Conservation (phyloP, 2,888 invertebrate species). For the Lepidochrysops patricia region DNA sequence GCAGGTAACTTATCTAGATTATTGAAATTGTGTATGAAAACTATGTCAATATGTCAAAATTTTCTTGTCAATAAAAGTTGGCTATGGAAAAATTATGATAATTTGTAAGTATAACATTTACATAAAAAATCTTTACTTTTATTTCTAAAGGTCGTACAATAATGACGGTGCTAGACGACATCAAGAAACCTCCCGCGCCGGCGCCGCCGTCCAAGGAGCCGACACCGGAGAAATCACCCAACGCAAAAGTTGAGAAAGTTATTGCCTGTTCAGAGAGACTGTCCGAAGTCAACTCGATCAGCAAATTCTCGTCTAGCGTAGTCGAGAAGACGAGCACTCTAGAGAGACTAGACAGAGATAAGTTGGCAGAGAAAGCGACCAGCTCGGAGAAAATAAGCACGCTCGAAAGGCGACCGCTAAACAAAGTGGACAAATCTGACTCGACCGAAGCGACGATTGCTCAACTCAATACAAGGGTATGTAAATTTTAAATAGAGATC, state of each 20-base stretch:
- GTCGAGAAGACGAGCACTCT: slow-evolving; percentile 15
- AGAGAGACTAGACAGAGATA: slow-evolving; percentile 29
- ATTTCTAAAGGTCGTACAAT: slow-evolving; percentile 49
- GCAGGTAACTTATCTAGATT: slow-evolving; percentile 35
- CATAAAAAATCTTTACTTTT: neutral
- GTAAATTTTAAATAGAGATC: slow-evolving; percentile 23
- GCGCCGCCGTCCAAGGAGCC: slow-evolving; percentile 30
- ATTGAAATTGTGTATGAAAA: neutral
- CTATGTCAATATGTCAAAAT: neutral
- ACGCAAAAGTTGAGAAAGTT: slow-evolving; percentile 18
- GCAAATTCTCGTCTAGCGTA: slow-evolving; percentile 15
- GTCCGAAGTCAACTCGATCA: slow-evolving; percentile 13
- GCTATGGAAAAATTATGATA: too few relatives aligned
- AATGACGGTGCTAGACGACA: slow-evolving; percentile 55
- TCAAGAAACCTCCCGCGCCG: slow-evolving; percentile 51
- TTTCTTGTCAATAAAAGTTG: too few relatives aligned
- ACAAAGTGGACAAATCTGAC: slow-evolving; percentile 38
- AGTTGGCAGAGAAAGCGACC: slow-evolving; percentile 19
- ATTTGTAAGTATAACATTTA: too few relatives aligned
- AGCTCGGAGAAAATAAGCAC: slow-evolving; percentile 36
- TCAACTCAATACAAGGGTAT: slow-evolving; percentile 67
- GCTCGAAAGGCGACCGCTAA: slow-evolving; percentile 43
- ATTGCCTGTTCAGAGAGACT: neutral
- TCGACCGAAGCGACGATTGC: slow-evolving; percentile 52
- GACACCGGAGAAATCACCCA: slow-evolving; percentile 32